phyloP scores from a whole-genome alignment of 2,888 invertebrate genomes.

The Pollenia amentaria region DNA sequence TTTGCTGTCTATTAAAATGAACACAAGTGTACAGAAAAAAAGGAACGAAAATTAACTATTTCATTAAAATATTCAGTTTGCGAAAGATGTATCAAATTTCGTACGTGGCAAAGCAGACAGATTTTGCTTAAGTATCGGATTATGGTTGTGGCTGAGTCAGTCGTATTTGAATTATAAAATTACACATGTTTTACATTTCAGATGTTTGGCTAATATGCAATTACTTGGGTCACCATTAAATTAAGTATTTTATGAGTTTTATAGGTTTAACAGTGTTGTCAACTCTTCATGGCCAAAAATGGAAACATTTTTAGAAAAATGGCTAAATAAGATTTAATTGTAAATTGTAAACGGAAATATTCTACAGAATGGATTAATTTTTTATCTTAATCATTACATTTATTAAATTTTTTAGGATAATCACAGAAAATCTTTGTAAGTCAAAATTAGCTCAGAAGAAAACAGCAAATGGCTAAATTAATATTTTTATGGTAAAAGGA shows the following conservation, averaged over 20 bases:
- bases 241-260: background rate
- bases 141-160: background rate
- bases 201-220: too few relatives aligned
- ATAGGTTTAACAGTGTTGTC: too few relatives aligned
- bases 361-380: too few relatives aligned
- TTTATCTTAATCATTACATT: too few relatives aligned
- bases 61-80: conserved; percentile 32
- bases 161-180: conserved; percentile 3
- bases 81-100: conserved; percentile 26
- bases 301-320: background rate
- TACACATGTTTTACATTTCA: background rate
- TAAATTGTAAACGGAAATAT: too few relatives aligned
- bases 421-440: too few relatives aligned
- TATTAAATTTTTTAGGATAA: too few relatives aligned
- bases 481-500: too few relatives aligned
- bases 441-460: too few relatives aligned
- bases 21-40: background rate
- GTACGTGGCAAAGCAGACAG: background rate
- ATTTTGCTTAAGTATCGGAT: too few relatives aligned
- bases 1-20: conserved; percentile 16
- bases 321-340: background rate
- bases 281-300: too few relatives aligned
- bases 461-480: too few relatives aligned
- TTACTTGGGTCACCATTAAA: background rate
- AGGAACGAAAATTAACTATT: conserved; percentile 1